Evolutionary conservation across 2,797 vertebrate species (phyloP).

Genomic region (Mormyrus proboscirostris): DNA sequence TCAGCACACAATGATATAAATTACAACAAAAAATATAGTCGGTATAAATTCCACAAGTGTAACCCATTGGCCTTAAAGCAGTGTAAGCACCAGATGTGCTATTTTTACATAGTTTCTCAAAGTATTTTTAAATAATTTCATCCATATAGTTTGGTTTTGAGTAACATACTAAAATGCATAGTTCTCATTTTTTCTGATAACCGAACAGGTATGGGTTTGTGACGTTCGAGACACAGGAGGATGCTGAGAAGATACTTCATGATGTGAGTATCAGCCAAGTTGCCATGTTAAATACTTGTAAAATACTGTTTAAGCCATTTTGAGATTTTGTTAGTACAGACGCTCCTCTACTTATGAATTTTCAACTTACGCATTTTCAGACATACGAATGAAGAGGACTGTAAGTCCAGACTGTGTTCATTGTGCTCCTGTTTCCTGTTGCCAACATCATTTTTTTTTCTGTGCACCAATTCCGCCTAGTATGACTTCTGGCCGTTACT

Average conservation of each 20-base stretch:
- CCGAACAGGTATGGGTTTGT: constrained; percentile 77
- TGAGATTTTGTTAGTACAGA: neutral
- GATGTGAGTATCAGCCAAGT: constrained; percentile 45
- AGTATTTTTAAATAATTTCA: neutral
- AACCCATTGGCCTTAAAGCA: neutral
- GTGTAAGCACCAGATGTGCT: neutral
- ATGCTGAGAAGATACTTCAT: constrained; percentile 72
- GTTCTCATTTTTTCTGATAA: constrained; percentile 7
- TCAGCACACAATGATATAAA: neutral
- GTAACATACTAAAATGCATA: neutral
- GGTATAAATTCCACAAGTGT: neutral
- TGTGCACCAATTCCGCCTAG: no score
- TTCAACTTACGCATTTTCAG: no score
- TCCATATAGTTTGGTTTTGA: neutral
- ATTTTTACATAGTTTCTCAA: neutral
- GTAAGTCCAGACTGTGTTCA: no score
- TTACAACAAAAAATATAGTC: neutral
- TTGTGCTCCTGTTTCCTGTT: no score
- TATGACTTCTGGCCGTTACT: no score
- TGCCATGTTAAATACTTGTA: neutral
- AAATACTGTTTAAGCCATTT: neutral
- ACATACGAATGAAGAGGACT: no score
- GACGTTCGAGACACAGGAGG: constrained; percentile 77
- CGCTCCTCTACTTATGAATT: no score
- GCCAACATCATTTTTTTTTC: no score